A percentile compares a stretch with the other conserved stretches of the same genome.
phyloP scores from a whole-genome alignment of 2,797 vertebrate species.

The Myiotriccus ornatus region DNA sequence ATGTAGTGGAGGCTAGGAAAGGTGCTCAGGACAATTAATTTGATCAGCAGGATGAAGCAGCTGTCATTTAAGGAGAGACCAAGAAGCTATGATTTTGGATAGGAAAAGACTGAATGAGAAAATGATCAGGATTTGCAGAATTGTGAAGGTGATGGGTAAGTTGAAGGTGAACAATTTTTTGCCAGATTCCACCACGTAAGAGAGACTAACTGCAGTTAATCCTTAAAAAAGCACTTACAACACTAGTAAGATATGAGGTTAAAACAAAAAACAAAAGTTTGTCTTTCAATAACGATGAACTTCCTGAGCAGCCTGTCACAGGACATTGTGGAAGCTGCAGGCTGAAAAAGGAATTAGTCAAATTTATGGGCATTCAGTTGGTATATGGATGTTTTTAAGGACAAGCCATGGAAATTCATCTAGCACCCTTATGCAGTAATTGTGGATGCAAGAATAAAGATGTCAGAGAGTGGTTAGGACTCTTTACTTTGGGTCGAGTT shows the following conservation, averaged over 20 bases:
- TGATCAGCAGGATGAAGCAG: neutral
- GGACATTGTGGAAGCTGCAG: neutral
- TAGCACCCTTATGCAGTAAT: neutral
- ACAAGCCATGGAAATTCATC: neutral
- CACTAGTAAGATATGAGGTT: neutral
- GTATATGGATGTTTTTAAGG: neutral
- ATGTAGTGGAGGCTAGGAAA: neutral
- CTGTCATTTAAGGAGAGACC: neutral
- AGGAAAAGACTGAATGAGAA: neutral
- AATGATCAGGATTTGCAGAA: neutral
- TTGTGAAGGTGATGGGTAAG: neutral
- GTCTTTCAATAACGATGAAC: neutral
- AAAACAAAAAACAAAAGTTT: neutral
- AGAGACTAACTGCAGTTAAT: neutral
- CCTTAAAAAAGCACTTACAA: neutral
- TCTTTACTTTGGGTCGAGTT: neutral
- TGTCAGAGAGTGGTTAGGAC: neutral
- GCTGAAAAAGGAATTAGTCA: neutral
- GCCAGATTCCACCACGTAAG: rapidly evolving
- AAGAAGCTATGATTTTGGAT: neutral
- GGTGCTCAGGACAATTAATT: neutral
- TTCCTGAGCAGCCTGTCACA: neutral
- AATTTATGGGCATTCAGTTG: neutral
- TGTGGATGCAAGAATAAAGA: neutral
- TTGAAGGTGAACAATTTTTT: neutral